Evolutionary conservation across 2,888 invertebrate species (phyloP).

Genomic region (Seladonia tumulorum): DNA sequence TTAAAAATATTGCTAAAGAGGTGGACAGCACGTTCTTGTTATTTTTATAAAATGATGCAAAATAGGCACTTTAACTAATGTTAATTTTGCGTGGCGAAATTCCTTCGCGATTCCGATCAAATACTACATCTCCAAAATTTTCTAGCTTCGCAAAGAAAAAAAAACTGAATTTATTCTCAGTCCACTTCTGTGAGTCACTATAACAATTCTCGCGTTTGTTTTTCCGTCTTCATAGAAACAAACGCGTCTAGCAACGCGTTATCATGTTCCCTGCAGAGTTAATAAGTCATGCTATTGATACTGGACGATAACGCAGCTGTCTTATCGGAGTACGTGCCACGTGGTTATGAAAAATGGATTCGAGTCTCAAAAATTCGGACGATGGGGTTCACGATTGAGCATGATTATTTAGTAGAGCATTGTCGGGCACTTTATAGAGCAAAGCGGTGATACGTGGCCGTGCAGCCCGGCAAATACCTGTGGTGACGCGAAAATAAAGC

Average conservation of each 20-base stretch:
- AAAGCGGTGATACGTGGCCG: slow-evolving; percentile 27
- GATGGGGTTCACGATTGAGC: slow-evolving; percentile 14
- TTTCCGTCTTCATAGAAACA: neutral
- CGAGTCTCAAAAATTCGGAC: neutral
- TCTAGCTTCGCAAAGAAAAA: neutral
- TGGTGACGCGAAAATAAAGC: slow-evolving; percentile 48
- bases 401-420: slow-evolving; percentile 28
- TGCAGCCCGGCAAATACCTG: slow-evolving; percentile 29
- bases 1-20: too few relatives aligned
- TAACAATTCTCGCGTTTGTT: neutral
- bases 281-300: neutral
- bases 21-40: too few relatives aligned
- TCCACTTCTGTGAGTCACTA: neutral
- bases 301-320: neutral
- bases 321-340: neutral
- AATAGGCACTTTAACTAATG: too few relatives aligned
- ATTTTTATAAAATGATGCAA: too few relatives aligned
- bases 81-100: too few relatives aligned
- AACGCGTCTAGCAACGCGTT: neutral
- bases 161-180: neutral
- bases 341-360: neutral
- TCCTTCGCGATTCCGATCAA: too few relatives aligned
- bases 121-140: too few relatives aligned
- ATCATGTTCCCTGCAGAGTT: neutral
- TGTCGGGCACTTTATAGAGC: slow-evolving; percentile 37